These are phyloP conservation scores for Centropus unirufus DNA, from an alignment of 2,113 vertebrate species.

Conservation along the genomic window DNA sequence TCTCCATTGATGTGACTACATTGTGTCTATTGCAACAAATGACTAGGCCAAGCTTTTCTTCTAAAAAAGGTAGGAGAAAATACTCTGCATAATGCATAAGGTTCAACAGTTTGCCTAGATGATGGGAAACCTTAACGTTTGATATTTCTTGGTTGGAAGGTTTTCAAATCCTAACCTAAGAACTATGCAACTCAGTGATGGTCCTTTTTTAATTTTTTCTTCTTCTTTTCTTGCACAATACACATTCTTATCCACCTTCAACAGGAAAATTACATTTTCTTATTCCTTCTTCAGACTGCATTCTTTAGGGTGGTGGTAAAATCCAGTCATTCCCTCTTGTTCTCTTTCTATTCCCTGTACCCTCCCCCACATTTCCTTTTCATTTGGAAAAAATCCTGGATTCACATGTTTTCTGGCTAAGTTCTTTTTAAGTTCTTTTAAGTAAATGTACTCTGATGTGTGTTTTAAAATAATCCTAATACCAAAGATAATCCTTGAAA, in stretches of 20 bases:
- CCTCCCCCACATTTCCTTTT: not conserved
- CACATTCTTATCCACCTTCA: not conserved
- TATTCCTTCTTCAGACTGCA: not conserved
- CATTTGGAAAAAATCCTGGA: not conserved
- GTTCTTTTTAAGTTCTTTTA: not conserved
- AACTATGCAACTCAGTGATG: not conserved
- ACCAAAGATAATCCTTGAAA: not conserved
- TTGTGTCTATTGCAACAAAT: constrained; percentile 28
- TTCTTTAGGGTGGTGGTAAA: not conserved
- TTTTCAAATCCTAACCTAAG: not conserved
- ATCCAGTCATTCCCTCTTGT: not conserved
- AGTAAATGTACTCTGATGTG: not conserved
- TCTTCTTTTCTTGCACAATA: not conserved
- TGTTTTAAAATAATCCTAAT: not conserved
- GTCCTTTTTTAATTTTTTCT: not conserved
- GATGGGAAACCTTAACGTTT: not conserved
- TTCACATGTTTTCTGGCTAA: not conserved
- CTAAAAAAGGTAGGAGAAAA: not conserved
- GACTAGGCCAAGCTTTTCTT: not conserved
- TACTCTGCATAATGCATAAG: not conserved
- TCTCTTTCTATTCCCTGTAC: too few relatives aligned
- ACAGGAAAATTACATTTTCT: not conserved
- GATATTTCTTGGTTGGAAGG: not conserved
- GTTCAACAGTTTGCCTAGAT: not conserved
- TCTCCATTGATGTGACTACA: not conserved